A percentile compares a stretch with the other conserved stretches of the same genome.
phyloP scores from a whole-genome alignment of 2,888 invertebrate genomes.

The Drosophila antonietae region DNA sequence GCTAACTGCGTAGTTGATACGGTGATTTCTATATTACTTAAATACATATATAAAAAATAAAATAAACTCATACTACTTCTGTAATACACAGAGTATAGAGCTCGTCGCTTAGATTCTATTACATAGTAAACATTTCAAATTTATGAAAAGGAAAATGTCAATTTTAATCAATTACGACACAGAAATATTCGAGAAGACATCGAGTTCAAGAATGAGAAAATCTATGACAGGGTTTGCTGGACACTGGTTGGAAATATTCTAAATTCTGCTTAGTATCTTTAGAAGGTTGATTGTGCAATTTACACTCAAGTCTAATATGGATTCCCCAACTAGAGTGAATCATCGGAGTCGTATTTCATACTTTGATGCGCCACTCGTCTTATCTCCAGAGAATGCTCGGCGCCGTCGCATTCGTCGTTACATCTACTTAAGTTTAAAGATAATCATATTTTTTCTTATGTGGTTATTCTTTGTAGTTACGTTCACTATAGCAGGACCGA shows the following conservation, averaged over 20 bases:
- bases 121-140: slow-evolving; percentile 1
- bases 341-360: not conserved
- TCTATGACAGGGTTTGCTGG: no score
- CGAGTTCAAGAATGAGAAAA: not conserved
- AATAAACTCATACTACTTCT: no score
- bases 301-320: not conserved
- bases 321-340: not conserved
- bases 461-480: not conserved
- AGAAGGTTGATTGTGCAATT: not conserved
- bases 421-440: not conserved
- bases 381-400: not conserved
- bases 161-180: not conserved
- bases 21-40: no score
- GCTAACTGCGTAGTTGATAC: no score
- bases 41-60: no score
- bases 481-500: no score
- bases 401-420: not conserved
- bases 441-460: not conserved
- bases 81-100: no score
- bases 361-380: not conserved
- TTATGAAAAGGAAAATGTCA: not conserved
- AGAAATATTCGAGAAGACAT: not conserved
- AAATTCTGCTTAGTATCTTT: not conserved
- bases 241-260: not conserved
- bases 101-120: no score